Evolutionary conservation across 2,888 invertebrate species (phyloP), one percentile per base, ranked within the genome.

Genomic region (Pseudococcus viburni): DNA sequence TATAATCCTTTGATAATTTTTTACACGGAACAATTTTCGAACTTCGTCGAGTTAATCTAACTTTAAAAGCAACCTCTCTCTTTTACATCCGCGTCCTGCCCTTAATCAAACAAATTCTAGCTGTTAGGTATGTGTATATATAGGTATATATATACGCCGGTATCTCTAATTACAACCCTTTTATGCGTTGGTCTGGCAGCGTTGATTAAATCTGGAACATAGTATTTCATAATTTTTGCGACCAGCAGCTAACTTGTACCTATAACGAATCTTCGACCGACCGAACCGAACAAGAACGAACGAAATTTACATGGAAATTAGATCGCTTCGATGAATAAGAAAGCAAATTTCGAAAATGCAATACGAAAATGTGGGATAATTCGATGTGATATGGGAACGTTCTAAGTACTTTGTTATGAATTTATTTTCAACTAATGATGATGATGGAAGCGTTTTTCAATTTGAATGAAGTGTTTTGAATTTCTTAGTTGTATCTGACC

Each of bases 171-270:
- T 83, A 83, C 42, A 83, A 83, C 80, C 80, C 80, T 83, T 83
- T 83, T 83, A 83, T 83, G 80, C 80, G 80, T 83, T 22, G 80
- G 80, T 83, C 80, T 46, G 80, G 80, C 46, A 83, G 46, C 80
- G 80, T 83, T 83, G 80, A 83, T 83, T 83, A 83, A 83, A 83
- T 83, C 80, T 83, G 19, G 19, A 83, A 83, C 80, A 83, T 26
- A 83, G 80, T 83, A 83, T 83, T 83, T 83, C 80, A 83, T 83
- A 83, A 83, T 83, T 83, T 83, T 83, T 83, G 80, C 80, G 80
- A 46, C 80, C 80, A 42, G 51, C 12, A 55, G 6, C 55, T 4
- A 83, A 83, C 80, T 46, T 19, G 59, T 8, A 51, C 33, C 33
- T 42, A 46, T 83, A 83, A 83, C 80, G 80, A 83, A 83, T 83